Conservation (phyloP, 2,888 invertebrate genomes). For the Sacculina carcini region DNA sequence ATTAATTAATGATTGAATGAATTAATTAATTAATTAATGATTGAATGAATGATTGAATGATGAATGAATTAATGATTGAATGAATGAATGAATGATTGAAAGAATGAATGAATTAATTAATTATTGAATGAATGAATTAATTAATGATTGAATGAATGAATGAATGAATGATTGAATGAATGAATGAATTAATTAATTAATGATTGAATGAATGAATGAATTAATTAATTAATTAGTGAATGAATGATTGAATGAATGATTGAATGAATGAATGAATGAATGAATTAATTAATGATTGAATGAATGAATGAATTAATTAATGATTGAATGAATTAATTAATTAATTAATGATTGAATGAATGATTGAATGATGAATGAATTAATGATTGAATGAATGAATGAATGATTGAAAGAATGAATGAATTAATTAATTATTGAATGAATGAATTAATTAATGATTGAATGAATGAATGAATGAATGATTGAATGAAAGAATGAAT, state of each 20-base stretch:
- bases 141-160: slow-evolving; percentile 4
- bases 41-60: slow-evolving; percentile 3
- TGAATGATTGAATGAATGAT: neutral
- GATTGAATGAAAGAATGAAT: neutral
- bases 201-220: too few relatives aligned
- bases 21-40: slow-evolving; percentile 4
- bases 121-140: slow-evolving; percentile 3
- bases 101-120: neutral
- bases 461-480: neutral
- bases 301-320: too few relatives aligned
- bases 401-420: slow-evolving; percentile 1
- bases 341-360: neutral
- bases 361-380: slow-evolving; percentile 4
- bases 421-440: too few relatives aligned
- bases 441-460: neutral
- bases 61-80: too few relatives aligned
- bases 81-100: slow-evolving; percentile 2
- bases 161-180: neutral
- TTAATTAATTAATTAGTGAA: too few relatives aligned
- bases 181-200: neutral
- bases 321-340: too few relatives aligned
- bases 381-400: neutral
- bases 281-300: neutral
- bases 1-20: neutral
- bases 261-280: neutral